phyloP scores from a whole-genome alignment of 2,113 vertebrate species.

The Tragelaphus scriptus region DNA sequence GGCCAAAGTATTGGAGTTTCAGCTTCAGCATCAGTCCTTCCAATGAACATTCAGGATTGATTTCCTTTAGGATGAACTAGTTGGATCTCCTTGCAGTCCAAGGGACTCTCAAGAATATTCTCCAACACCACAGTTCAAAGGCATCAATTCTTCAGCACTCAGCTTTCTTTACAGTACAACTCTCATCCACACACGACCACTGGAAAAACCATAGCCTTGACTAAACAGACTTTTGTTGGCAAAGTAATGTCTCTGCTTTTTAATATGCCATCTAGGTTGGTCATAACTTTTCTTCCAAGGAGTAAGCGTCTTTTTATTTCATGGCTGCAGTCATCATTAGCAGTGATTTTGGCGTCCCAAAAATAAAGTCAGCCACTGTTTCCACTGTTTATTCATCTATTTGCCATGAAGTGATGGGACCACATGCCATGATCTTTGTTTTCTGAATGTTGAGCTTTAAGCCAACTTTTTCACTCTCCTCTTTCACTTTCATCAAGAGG shows the following conservation, averaged over 20 bases:
- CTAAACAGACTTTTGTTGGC: accelerated
- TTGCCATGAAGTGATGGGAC: background rate
- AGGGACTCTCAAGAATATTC: background rate
- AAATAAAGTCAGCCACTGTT: background rate
- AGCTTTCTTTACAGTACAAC: background rate
- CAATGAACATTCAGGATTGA: background rate
- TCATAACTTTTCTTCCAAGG: background rate
- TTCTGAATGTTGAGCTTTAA: background rate
- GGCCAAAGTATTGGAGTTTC: background rate
- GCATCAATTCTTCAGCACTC: background rate
- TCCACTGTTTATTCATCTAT: background rate
- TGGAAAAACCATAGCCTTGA: background rate
- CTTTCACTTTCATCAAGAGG: background rate
- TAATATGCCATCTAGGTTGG: background rate
- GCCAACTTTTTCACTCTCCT: background rate
- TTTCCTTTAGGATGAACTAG: background rate
- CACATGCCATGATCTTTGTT: background rate
- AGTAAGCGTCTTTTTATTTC: background rate
- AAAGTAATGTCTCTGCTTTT: background rate
- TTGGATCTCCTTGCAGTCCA: background rate
- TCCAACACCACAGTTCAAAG: background rate
- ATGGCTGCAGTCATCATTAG: background rate
- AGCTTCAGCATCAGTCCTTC: background rate
- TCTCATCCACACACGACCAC: accelerated
- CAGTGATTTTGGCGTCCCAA: background rate